A percentile compares a stretch with the other conserved stretches of the same genome.
Conservation (phyloP, 2,113 vertebrate genomes). For the Macheiramphus alcinus region DNA sequence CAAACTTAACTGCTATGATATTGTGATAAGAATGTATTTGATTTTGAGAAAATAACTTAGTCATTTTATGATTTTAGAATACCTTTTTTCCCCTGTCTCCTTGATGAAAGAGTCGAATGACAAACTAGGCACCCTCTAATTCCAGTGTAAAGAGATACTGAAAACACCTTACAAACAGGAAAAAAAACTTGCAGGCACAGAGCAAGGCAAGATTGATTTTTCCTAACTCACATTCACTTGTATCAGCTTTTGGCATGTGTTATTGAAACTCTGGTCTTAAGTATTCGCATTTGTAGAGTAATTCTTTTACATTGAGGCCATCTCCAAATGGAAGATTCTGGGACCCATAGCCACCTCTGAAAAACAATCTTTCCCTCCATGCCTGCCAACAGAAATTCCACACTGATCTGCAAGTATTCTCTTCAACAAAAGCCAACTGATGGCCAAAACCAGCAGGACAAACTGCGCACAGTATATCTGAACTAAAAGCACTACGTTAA, state of each 20-base stretch:
- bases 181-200: not conserved
- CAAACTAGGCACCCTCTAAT: not conserved
- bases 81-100: not conserved
- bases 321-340: not conserved
- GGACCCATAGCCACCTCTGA: not conserved
- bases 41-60: not conserved
- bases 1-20: not conserved
- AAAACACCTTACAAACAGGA: not conserved
- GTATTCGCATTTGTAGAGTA: not conserved
- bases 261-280: not conserved
- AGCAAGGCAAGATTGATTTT: not conserved
- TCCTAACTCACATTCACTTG: not conserved
- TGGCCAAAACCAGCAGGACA: not conserved
- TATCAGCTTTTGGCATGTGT: not conserved
- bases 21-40: not conserved
- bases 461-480: not conserved
- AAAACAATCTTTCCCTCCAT: not conserved
- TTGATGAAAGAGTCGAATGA: not conserved
- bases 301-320: not conserved
- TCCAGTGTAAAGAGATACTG: not conserved
- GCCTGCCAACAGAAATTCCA: conserved; percentile 29
- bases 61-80: not conserved
- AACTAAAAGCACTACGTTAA: not conserved
- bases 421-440: not conserved
- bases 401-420: not conserved